Conservation (phyloP, 2,113 vertebrate species). For the Mus pahari region DNA sequence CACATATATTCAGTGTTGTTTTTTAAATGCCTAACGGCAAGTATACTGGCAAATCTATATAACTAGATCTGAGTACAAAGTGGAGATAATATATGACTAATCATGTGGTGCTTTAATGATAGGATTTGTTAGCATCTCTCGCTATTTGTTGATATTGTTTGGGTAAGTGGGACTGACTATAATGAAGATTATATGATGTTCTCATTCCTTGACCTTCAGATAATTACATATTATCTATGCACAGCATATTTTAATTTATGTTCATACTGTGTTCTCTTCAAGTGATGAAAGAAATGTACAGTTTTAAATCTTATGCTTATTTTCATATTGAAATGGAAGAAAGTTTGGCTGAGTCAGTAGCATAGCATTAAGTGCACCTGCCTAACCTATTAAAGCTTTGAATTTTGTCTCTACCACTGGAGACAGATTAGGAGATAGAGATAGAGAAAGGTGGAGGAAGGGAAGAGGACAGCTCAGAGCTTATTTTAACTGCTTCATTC, state of each 20-base stretch:
- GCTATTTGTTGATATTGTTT: conserved; percentile 61
- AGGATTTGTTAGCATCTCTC: conserved; percentile 57
- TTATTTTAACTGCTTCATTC: conserved; percentile 41
- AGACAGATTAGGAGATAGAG: no score
- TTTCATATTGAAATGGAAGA: conserved; percentile 56
- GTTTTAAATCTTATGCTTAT: conserved; percentile 31
- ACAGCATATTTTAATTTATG: conserved; percentile 54
- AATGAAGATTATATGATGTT: conserved; percentile 38
- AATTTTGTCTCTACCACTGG: not conserved
- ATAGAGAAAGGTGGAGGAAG: not conserved
- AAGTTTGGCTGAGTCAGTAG: not conserved
- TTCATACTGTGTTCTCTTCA: conserved; percentile 47
- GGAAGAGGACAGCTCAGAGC: not conserved
- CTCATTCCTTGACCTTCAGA: conserved; percentile 57
- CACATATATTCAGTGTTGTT: conserved; percentile 61
- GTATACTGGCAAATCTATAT: conserved; percentile 62
- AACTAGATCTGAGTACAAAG: conserved; percentile 67
- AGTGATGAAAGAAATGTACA: conserved; percentile 19
- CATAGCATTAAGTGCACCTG: not conserved
- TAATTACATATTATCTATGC: conserved; percentile 43
- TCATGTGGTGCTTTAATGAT: conserved; percentile 69
- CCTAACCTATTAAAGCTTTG: not conserved
- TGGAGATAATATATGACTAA: conserved; percentile 76
- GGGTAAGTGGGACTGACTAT: not conserved
- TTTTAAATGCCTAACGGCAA: conserved; percentile 70